Conservation (phyloP, 2,113 vertebrate species). For the Cyrtonyx montezumae region DNA sequence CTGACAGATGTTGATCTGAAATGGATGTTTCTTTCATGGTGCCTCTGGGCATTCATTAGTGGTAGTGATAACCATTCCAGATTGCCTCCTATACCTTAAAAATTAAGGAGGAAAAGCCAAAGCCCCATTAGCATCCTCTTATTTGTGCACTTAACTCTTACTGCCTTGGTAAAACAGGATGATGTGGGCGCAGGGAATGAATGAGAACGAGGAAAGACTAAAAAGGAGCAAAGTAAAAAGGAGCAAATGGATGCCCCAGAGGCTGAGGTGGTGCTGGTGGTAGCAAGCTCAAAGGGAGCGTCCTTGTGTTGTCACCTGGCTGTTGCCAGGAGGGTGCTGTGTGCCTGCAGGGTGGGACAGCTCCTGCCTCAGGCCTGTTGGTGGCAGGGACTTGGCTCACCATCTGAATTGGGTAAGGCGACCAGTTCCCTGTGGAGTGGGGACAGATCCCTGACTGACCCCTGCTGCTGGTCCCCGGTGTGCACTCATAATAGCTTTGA, state of each 20-base stretch:
- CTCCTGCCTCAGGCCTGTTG: background rate
- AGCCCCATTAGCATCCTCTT: background rate
- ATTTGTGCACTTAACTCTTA: constrained; percentile 21
- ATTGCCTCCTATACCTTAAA: constrained; percentile 42
- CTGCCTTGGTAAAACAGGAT: background rate
- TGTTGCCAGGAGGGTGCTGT: accelerated
- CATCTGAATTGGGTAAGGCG: accelerated
- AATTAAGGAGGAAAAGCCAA: constrained; percentile 32
- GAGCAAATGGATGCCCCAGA: background rate
- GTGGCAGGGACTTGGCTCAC: background rate
- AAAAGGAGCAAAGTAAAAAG: background rate
- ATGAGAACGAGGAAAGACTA: background rate
- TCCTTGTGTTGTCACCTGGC: background rate
- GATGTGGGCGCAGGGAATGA: background rate
- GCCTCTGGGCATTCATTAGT: constrained; percentile 65
- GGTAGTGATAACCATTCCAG: constrained; percentile 48
- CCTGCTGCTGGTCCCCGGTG: accelerated
- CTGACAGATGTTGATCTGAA: constrained; percentile 63
- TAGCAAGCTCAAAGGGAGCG: accelerated
- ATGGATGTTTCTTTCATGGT: constrained; percentile 15
- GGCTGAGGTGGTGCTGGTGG: background rate
- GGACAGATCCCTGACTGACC: accelerated
- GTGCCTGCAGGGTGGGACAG: background rate
- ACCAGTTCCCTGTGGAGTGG: background rate
- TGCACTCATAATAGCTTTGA: background rate